These are phyloP conservation scores for Dascillus cervinus DNA, from an alignment of 2,888 invertebrate genomes.

Conservation along the genomic window DNA sequence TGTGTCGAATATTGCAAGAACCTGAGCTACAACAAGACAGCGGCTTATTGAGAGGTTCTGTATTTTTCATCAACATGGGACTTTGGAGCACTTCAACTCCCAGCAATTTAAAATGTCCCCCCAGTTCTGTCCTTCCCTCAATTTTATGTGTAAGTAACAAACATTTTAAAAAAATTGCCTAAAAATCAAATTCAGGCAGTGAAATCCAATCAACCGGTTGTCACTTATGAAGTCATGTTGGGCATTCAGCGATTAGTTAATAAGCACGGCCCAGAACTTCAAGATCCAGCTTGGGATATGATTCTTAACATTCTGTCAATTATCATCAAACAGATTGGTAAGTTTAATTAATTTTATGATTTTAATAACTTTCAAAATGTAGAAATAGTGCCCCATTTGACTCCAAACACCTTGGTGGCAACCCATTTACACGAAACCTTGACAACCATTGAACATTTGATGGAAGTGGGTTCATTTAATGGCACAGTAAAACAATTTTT, in stretches of 20 bases:
- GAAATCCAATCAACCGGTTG: constrained; percentile 63
- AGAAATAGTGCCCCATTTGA: constrained; percentile 26
- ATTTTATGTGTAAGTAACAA: constrained; percentile 51
- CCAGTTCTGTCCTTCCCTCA: constrained; percentile 76
- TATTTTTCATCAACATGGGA: constrained; percentile 89
- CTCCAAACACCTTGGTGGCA: constrained; percentile 47
- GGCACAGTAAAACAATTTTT: constrained; percentile 71
- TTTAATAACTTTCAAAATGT: too few relatives aligned
- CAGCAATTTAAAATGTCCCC: constrained; percentile 67
- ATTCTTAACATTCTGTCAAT: constrained; percentile 67
- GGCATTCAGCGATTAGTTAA: constrained; percentile 72
- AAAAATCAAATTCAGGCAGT: constrained; percentile 58
- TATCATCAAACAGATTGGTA: constrained; percentile 55
- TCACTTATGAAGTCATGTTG: constrained; percentile 80
- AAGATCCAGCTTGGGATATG: constrained; percentile 79
- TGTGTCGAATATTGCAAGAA: constrained; percentile 71
- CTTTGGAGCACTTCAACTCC: constrained; percentile 78
- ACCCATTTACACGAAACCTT: constrained; percentile 68
- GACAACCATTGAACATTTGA: constrained; percentile 66
- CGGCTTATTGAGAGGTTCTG: constrained; percentile 66
- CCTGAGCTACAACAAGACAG: constrained; percentile 53
- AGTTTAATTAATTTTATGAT: constrained; percentile 12
- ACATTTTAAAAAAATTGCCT: constrained; percentile 1
- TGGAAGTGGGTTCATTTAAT: constrained; percentile 63
- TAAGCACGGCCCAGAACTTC: constrained; percentile 66